Evolutionary conservation across 2,888 invertebrate species (phyloP).

Genomic region (Athripsodes cinereus): DNA sequence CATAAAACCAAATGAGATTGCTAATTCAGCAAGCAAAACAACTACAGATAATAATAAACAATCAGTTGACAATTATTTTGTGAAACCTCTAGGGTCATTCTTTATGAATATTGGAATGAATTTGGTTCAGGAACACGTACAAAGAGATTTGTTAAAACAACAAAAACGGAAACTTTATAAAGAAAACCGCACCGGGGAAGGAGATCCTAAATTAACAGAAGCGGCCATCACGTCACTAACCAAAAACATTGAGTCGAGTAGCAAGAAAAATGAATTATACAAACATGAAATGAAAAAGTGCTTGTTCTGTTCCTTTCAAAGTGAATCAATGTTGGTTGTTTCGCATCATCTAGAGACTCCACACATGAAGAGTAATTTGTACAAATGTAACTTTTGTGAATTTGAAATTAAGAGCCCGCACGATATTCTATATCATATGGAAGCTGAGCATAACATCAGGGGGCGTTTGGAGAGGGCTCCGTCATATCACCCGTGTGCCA

Average conservation of each 20-base stretch:
- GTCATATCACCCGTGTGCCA: constrained; percentile 85
- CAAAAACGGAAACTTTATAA: constrained; percentile 79
- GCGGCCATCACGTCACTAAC: constrained; percentile 75
- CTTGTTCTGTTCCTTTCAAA: constrained; percentile 83
- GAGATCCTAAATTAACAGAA: constrained; percentile 62
- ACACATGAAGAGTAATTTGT: constrained; percentile 82
- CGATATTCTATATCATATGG: constrained; percentile 88
- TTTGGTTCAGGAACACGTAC: constrained; percentile 88
- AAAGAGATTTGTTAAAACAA: constrained; percentile 82
- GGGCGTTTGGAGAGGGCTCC: constrained; percentile 80
- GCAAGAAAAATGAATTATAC: constrained; percentile 79
- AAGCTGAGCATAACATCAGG: constrained; percentile 78
- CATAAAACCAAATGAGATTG: constrained; percentile 45
- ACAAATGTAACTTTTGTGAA: constrained; percentile 80
- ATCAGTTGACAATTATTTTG: constrained; percentile 66
- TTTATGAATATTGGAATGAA: constrained; percentile 88
- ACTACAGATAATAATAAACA: neutral
- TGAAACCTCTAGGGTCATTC: constrained; percentile 82
- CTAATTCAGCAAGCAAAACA: neutral
- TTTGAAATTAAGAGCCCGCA: constrained; percentile 76
- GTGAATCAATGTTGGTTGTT: constrained; percentile 78
- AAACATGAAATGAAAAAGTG: constrained; percentile 73
- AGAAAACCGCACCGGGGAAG: constrained; percentile 53
- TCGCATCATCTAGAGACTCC: constrained; percentile 85
- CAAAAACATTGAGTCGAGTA: constrained; percentile 79